Percentiles rank a stretch among this genome's conserved stretches.
Evolutionary conservation across 2,797 vertebrate species (phyloP).

Genomic region (Petrocephalus sullivani): DNA sequence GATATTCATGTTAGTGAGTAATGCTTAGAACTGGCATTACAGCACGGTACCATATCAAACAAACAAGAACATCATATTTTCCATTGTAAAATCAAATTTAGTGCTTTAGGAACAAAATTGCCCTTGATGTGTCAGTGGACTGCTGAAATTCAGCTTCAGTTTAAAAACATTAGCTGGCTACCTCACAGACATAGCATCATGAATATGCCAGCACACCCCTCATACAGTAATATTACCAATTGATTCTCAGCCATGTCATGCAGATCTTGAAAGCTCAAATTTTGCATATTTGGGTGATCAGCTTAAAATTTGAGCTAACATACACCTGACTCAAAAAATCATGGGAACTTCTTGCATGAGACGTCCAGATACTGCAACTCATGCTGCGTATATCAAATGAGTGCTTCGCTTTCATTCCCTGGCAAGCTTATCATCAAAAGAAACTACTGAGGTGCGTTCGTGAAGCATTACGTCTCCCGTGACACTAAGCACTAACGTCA

Average conservation of each 20-base stretch:
- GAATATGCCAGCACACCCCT: background rate
- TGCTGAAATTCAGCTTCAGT: background rate
- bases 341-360: background rate
- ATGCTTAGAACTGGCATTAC: background rate
- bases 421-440: background rate
- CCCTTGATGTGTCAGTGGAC: background rate
- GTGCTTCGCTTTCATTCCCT: background rate
- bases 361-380: background rate
- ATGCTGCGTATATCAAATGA: background rate
- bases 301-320: background rate
- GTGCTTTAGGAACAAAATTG: background rate
- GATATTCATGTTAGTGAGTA: background rate
- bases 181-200: background rate
- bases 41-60: background rate
- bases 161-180: background rate
- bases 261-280: background rate
- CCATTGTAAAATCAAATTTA: background rate
- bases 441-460: background rate
- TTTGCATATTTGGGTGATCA: background rate
- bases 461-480: background rate
- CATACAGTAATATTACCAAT: background rate
- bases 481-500: background rate
- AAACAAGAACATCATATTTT: conserved; percentile 12
- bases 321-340: background rate
- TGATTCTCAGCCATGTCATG: background rate